phyloP scores from a whole-genome alignment of 1,140 invertebrate species.

The Ylistrum balloti region DNA sequence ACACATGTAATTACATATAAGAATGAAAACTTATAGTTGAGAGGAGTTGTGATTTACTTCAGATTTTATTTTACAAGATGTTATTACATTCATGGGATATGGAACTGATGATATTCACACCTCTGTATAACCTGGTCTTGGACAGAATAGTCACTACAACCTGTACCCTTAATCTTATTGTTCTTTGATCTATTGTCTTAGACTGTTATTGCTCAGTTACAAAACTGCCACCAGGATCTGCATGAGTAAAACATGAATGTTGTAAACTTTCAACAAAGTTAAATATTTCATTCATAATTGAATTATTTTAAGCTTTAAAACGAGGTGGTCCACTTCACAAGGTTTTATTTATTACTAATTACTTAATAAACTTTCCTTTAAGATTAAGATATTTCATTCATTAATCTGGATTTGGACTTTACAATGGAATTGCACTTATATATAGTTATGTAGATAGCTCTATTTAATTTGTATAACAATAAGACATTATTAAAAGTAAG shows the following conservation, averaged over 20 bases:
- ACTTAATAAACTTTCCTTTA: neutral
- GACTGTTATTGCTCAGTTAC: neutral
- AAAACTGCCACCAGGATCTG: too few species aligned
- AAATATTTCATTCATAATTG: neutral
- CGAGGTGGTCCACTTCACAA: neutral
- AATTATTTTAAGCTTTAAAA: neutral
- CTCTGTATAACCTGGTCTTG: neutral
- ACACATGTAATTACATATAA: too few species aligned
- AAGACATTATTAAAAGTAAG: neutral
- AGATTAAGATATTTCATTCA: conserved; percentile 7
- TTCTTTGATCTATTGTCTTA: neutral
- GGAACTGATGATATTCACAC: neutral
- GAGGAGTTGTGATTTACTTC: too few species aligned
- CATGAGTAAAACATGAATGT: neutral
- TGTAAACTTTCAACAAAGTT: neutral
- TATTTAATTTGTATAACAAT: neutral
- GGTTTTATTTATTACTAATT: neutral
- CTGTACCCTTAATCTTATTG: conserved; percentile 10
- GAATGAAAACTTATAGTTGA: too few species aligned
- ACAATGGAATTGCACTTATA: neutral
- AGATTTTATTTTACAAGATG: neutral
- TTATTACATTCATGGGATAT: neutral
- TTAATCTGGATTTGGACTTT: neutral
- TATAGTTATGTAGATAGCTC: neutral
- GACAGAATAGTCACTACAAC: neutral